phyloP scores from a whole-genome alignment of 2,888 invertebrate genomes.

The Brachynemurus nebulosus region DNA sequence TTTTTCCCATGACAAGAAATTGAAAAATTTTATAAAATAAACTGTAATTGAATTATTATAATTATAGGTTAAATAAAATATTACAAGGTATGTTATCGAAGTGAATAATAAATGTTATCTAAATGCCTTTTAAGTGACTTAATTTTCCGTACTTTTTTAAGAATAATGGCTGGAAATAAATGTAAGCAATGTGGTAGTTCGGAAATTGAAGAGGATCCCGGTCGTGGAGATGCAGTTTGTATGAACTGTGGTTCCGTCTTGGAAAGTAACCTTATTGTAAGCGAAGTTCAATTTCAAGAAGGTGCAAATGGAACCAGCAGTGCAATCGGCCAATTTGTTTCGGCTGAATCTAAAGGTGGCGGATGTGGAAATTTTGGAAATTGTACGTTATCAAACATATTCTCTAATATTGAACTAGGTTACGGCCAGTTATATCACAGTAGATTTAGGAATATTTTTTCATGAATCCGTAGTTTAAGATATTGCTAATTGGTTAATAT shows the following conservation, averaged over 20 bases:
- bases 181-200: conserved; percentile 79
- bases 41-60: not conserved
- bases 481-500: too few relatives aligned
- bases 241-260: conserved; percentile 92
- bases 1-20: not conserved
- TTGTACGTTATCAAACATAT: conserved; percentile 31
- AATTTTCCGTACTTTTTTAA: not conserved
- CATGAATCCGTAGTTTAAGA: too few relatives aligned
- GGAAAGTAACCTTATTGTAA: conserved; percentile 92
- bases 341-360: conserved; percentile 75
- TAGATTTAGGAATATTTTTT: not conserved
- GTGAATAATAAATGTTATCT: too few relatives aligned
- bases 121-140: too few relatives aligned
- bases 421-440: not conserved
- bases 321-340: conserved; percentile 88
- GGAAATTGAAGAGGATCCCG: conserved; percentile 88
- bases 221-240: conserved; percentile 91
- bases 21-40: not conserved
- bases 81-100: too few relatives aligned
- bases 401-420: not conserved
- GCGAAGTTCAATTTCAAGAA: conserved; percentile 93
- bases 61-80: not conserved
- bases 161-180: conserved; percentile 48
- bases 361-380: conserved; percentile 61
- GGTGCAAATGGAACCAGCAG: conserved; percentile 74